Evolutionary conservation across 2,797 vertebrate species (phyloP).

Genomic region (Microchirus variegatus): DNA sequence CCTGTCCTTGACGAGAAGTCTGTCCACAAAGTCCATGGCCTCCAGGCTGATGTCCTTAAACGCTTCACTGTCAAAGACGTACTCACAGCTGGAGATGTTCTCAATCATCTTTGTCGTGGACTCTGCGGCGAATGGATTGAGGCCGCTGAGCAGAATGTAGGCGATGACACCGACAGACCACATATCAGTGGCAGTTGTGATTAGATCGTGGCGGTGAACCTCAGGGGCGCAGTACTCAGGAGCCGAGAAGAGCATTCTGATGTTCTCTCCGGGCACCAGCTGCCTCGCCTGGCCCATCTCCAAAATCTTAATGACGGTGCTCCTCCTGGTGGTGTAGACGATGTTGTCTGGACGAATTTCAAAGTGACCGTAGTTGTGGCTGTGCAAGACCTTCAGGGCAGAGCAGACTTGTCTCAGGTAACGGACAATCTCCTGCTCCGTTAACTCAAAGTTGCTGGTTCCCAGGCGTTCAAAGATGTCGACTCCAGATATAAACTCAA

Average conservation of each 20-base stretch:
- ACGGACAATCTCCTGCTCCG: slow-evolving; percentile 93
- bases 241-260: slow-evolving; percentile 92
- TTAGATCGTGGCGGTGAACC: slow-evolving; percentile 92
- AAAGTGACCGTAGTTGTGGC: slow-evolving; percentile 91
- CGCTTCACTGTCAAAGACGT: slow-evolving; percentile 93
- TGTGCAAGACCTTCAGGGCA: slow-evolving; percentile 91
- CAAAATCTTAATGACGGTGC: slow-evolving; percentile 90
- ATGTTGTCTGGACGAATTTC: slow-evolving; percentile 97
- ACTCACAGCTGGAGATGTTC: slow-evolving; percentile 94
- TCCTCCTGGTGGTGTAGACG: slow-evolving; percentile 93
- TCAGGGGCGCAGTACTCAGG: slow-evolving; percentile 97
- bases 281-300: slow-evolving; percentile 98
- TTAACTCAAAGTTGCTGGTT: slow-evolving; percentile 91
- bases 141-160: slow-evolving; percentile 92
- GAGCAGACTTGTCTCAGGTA: slow-evolving; percentile 94
- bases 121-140: slow-evolving; percentile 97
- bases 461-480: slow-evolving; percentile 98
- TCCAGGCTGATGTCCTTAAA: slow-evolving; percentile 93
- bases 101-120: slow-evolving; percentile 94
- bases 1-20: slow-evolving; percentile 92
- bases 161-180: slow-evolving; percentile 96
- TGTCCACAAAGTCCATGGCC: slow-evolving; percentile 97
- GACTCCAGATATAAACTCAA: slow-evolving; percentile 96
- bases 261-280: slow-evolving; percentile 94
- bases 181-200: slow-evolving; percentile 96